These are phyloP conservation scores for Hypena proboscidalis DNA, from an alignment of 2,888 invertebrate genomes.

Conservation along the genomic window DNA sequence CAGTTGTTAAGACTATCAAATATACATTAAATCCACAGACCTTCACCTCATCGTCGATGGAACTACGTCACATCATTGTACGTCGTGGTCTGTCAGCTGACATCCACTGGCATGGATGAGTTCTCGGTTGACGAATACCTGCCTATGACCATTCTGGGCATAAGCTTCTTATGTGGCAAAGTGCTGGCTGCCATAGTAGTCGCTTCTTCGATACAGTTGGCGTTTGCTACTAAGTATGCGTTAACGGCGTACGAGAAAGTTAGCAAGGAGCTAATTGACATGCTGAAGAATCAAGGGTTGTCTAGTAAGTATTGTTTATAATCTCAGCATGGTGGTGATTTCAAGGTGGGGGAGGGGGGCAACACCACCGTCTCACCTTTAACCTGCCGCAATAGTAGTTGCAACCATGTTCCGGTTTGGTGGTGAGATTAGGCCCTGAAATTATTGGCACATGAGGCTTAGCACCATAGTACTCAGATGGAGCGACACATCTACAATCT, in stretches of 20 bases:
- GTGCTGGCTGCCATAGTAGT: constrained; percentile 71
- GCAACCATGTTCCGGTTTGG: no score
- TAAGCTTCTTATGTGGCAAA: constrained; percentile 69
- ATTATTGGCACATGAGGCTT: no score
- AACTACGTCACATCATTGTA: constrained; percentile 74
- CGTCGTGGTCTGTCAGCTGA: constrained; percentile 63
- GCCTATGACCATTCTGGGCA: constrained; percentile 60
- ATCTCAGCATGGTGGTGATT: background rate
- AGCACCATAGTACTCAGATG: no score
- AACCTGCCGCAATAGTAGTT: no score
- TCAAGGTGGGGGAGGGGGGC: no score
- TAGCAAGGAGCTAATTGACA: constrained; percentile 66
- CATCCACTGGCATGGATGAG: constrained; percentile 73
- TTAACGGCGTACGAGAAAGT: constrained; percentile 66
- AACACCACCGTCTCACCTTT: no score
- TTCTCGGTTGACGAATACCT: constrained; percentile 54
- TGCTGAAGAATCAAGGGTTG: constrained; percentile 74
- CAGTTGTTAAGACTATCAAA: no score
- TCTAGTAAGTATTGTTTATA: constrained; percentile 58
- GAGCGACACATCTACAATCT: no score
- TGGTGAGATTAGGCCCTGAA: no score
- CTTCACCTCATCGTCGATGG: constrained; percentile 63
- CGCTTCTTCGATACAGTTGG: constrained; percentile 70
- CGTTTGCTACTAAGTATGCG: constrained; percentile 69
- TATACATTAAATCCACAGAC: constrained; percentile 51